Evolutionary conservation across 2,888 invertebrate genomes (phyloP), one percentile per base, ranked within the genome.

Genomic region (Barypeithes pellucidus): DNA sequence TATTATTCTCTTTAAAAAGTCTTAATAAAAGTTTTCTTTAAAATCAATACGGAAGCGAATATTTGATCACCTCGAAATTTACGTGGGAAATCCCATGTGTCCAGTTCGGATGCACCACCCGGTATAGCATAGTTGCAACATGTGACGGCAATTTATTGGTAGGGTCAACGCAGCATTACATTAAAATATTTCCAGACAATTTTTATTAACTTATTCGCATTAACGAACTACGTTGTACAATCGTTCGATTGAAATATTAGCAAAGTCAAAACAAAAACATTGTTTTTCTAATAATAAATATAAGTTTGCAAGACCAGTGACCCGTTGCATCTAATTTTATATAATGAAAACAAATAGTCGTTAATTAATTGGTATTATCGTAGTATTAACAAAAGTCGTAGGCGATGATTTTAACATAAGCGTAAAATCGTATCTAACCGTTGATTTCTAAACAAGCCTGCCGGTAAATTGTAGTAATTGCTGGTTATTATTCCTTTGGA

Each of bases 301-400:
- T 12, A 1, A 24, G 4, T 47, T 59, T 33, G 39, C 57, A 47
- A 66, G 72, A 61, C 66, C 50, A 60, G 18, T 66, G 66, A 66
- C 72, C 72, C 61, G 39, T 9, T 52, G 57, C 66, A 66, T 66
- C 66, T 72, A 72, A 66, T 72, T 66, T 60, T 61, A n/a, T 52
- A 41, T 50, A 72, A 72, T 60, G 66, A 66, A 72, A 72, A 72
- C 66, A 72, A 72, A 72, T 61, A 72, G 18, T 36, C 39, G 20
- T 33, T 36, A 52, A 54, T 66, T 66, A 66, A 66, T 66, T 54
- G 41, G 54, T 18, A 54, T 52, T 54, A 41, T 8, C 8, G 39
- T 54, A 39, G 54, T 18, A 54, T 39, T 54, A 41, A 18, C 8
- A 52, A 50, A n/a, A 50, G 36, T 63, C 41, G 65, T 66, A 54